Evolutionary conservation across 2,888 invertebrate genomes (phyloP).

Genomic region (Apamea anceps): DNA sequence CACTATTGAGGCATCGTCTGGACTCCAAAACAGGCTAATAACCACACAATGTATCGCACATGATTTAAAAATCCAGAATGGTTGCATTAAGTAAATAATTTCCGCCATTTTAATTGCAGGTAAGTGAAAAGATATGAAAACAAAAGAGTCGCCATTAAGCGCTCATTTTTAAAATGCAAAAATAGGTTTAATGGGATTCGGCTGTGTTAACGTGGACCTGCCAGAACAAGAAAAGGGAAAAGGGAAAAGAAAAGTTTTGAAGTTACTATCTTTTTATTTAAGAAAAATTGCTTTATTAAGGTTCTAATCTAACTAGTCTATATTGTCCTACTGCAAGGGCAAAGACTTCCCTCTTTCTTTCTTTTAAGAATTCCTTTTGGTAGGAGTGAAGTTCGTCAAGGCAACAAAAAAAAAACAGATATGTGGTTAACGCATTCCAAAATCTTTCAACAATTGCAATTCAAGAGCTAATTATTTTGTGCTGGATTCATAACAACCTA

Average conservation of each 20-base stretch:
- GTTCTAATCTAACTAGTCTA: not conserved
- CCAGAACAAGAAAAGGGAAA: not conserved
- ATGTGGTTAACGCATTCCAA: not conserved
- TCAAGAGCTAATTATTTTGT: not conserved
- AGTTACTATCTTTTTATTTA: not conserved
- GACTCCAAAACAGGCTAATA: slow-evolving; percentile 6
- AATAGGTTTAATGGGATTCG: slow-evolving; percentile 71
- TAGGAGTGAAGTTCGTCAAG: not conserved
- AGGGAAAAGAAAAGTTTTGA: not conserved
- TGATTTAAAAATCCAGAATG: slow-evolving; percentile 6
- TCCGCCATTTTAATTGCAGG: slow-evolving; percentile 64
- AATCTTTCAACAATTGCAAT: not conserved
- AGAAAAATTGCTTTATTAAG: not conserved
- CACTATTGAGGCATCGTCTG: not conserved
- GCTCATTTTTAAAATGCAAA: slow-evolving; percentile 80
- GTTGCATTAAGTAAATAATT: slow-evolving; percentile 41
- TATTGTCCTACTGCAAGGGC: not conserved
- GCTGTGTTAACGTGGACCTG: slow-evolving; percentile 68
- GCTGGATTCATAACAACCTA: not conserved
- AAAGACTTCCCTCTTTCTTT: not conserved
- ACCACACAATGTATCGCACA: slow-evolving; percentile 2
- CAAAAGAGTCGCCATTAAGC: slow-evolving; percentile 77
- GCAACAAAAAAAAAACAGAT: not conserved
- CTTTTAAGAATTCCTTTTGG: not conserved
- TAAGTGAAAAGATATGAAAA: slow-evolving; percentile 72